A percentile compares a stretch with the other conserved stretches of the same genome.
Conservation (phyloP, 2,113 vertebrate genomes). For the Fukomys damarensis region DNA sequence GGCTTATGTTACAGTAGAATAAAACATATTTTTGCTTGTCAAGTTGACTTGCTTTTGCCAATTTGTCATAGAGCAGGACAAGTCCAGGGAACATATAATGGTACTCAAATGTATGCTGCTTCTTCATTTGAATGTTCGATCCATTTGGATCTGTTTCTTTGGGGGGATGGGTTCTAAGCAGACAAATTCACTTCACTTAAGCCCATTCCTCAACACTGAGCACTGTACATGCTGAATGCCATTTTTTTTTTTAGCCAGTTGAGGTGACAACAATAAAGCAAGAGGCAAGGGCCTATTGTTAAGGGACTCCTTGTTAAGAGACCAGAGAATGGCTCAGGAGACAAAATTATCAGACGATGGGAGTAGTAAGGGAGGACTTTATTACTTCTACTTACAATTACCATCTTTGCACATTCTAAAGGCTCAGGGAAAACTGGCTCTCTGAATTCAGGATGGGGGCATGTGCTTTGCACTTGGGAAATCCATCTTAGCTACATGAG, state of each 20-base stretch:
- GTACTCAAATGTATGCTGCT: not conserved
- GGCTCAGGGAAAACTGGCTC: not conserved
- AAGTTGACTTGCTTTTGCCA: not conserved
- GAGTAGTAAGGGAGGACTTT: not conserved
- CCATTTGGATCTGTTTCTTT: not conserved
- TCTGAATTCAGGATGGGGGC: not conserved
- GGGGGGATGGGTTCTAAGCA: not conserved
- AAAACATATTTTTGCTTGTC: not conserved
- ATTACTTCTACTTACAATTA: not conserved
- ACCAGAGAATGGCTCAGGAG: not conserved
- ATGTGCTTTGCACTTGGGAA: not conserved
- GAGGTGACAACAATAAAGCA: not conserved
- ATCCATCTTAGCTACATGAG: not conserved
- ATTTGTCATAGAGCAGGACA: slow-evolving; percentile 4
- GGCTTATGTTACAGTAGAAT: not conserved
- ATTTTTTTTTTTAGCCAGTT: not conserved
- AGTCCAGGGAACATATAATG: not conserved
- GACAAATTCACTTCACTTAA: not conserved
- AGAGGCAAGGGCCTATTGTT: not conserved
- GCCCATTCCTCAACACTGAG: not conserved
- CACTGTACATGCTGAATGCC: not conserved
- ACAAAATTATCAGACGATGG: not conserved
- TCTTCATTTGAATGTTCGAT: not conserved
- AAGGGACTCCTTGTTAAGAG: not conserved
- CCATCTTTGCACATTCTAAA: not conserved